Evolutionary conservation across 1,140 invertebrate genomes (phyloP).

Genomic region (Drosophila setifemur): DNA sequence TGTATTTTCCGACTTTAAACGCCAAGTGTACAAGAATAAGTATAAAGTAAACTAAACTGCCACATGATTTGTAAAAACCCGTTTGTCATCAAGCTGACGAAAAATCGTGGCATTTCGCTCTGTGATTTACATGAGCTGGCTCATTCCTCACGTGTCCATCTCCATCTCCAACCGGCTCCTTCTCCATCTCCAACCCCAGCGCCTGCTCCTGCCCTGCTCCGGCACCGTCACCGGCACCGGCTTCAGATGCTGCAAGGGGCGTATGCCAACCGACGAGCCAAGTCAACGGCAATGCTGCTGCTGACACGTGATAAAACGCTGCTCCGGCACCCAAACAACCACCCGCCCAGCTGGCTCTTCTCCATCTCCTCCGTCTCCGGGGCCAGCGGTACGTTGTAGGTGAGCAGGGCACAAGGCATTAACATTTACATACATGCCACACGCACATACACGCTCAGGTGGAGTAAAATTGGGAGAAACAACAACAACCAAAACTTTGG

Average conservation of each 20-base stretch:
- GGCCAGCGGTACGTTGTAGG: slow-evolving; percentile 54
- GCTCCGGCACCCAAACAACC: slow-evolving; percentile 32
- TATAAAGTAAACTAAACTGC: slow-evolving; percentile 16
- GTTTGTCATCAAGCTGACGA: slow-evolving; percentile 44
- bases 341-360: not conserved
- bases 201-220: no score
- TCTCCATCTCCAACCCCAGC: slow-evolving; percentile 10
- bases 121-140: slow-evolving; percentile 55
- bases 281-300: slow-evolving; percentile 71
- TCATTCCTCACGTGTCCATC: slow-evolving; percentile 58
- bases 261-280: no score
- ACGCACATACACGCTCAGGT: slow-evolving; percentile 33
- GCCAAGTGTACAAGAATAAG: no score
- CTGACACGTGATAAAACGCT: slow-evolving; percentile 80
- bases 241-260: slow-evolving; percentile 24
- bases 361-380: not conserved
- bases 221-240: not conserved
- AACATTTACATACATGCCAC: slow-evolving; percentile 79
- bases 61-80: slow-evolving; percentile 36
- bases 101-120: slow-evolving; percentile 46
- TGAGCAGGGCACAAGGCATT: slow-evolving; percentile 73
- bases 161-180: slow-evolving; percentile 25
- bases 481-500: slow-evolving; percentile 75
- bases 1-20: not conserved
- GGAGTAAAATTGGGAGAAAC: slow-evolving; percentile 25